Evolutionary conservation across 2,113 vertebrate species (phyloP), one percentile per base, ranked within the genome.

Genomic region (Vicugna pacos): DNA sequence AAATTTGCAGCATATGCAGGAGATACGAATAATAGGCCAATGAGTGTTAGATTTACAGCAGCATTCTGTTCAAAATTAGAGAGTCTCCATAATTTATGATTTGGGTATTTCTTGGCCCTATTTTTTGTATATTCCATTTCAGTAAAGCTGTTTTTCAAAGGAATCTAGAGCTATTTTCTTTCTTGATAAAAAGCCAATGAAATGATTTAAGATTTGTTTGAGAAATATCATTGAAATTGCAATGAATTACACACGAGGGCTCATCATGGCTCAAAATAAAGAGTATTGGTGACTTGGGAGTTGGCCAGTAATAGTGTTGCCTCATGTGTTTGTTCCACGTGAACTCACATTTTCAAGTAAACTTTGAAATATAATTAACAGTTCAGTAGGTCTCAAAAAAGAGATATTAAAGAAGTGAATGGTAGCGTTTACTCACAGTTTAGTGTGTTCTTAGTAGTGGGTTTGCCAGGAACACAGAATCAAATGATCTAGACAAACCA

Each of bases 321-420:
- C 98, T 98, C 67, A 79, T 95, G 95, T 98, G 98, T 98, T 99
- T 97, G 98, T 98, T 99, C 98, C 97, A 62, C 93, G 87, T 98
- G 98, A 99, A 98, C 98, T 99, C 98, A 97, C 98, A 97, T 98
- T 98, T 99, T 97, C 97, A 97, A 97, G 87, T 99, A 99, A 99
- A 99, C 97, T 98, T 89, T 94, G 93, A 94, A 94, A 48, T 98
- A 97, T 98, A 98, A 97, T 99, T 98, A 99, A 98, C 98, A 99
- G 99, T 98, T 98, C 98, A 99, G 80, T 98, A 98, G 94, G 84
- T 98, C 97, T 96, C 99, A 99, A 99, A 91, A 99, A 99, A 98
- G 98, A 98, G 86, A 97, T 98, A 94, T 98, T 98, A 98, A 98
- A 98, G 95, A 98, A 95, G 98, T 97, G 98, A 98, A 97, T 97